phyloP scores from a whole-genome alignment of 2,888 invertebrate species.

The Melinopterus prodromus region DNA sequence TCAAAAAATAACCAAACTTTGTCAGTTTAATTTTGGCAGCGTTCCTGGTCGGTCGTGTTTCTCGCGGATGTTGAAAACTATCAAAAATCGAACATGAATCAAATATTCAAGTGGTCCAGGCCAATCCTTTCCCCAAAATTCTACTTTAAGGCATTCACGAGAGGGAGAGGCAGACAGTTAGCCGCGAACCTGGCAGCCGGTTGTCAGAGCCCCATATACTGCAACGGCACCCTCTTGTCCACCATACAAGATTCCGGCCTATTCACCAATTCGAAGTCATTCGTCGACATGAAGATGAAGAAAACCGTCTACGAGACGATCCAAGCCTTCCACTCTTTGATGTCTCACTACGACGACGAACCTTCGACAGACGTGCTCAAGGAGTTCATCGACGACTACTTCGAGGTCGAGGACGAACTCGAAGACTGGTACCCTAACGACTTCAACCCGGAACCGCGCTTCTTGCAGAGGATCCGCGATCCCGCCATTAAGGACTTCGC shows the following conservation, averaged over 20 bases:
- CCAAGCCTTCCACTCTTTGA: constrained; percentile 65
- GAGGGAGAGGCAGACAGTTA: not conserved
- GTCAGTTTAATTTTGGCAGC: not conserved
- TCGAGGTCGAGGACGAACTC: constrained; percentile 67
- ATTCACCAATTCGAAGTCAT: constrained; percentile 81
- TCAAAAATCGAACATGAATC: not conserved
- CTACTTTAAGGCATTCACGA: not conserved
- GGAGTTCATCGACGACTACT: constrained; percentile 67
- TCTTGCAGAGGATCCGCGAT: constrained; percentile 68
- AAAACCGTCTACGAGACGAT: constrained; percentile 67
- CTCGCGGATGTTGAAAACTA: not conserved
- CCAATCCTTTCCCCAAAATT: not conserved
- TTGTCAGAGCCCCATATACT: constrained; percentile 73
- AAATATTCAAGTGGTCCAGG: not conserved
- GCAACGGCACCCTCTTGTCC: constrained; percentile 76
- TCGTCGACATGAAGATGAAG: constrained; percentile 80
- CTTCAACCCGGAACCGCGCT: constrained; percentile 67
- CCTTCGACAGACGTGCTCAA: constrained; percentile 63
- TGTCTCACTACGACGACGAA: constrained; percentile 60
- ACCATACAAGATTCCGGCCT: constrained; percentile 73
- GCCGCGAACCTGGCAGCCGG: not conserved
- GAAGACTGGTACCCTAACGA: constrained; percentile 69
- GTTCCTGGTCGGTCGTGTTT: not conserved
- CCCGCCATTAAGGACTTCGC: constrained; percentile 68
- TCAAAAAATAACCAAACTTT: too few species aligned